These are phyloP conservation scores for Alloplasta piceator DNA, from an alignment of 2,888 invertebrate genomes.

Conservation along the genomic window DNA sequence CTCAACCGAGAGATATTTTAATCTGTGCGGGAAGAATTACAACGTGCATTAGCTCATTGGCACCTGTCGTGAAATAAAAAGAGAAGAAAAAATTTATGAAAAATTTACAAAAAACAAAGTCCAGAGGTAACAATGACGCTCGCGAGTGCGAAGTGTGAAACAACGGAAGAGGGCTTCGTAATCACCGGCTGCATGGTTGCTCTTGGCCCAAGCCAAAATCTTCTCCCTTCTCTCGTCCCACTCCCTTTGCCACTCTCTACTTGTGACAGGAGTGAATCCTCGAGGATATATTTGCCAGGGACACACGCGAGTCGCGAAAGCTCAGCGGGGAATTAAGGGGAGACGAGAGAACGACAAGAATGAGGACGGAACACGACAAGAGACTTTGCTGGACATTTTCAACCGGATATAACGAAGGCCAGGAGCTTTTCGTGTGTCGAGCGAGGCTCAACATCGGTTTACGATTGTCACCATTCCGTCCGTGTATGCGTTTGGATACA, in stretches of 20 bases:
- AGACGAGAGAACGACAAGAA: background rate
- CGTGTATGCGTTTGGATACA: too few species aligned
- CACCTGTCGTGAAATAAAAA: background rate
- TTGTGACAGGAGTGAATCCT: background rate
- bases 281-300: background rate
- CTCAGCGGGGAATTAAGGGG: background rate
- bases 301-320: background rate
- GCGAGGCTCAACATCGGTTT: too few species aligned
- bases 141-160: background rate
- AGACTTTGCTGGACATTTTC: too few species aligned
- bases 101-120: conserved; percentile 19
- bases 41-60: conserved; percentile 5
- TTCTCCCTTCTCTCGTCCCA: too few species aligned
- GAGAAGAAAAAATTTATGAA: conserved; percentile 22
- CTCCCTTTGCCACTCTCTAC: background rate
- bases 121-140: conserved; percentile 15
- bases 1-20: background rate
- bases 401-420: too few species aligned
- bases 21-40: background rate
- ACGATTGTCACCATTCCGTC: too few species aligned
- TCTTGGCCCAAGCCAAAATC: background rate
- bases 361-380: too few species aligned
- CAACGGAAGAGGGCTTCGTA: conserved; percentile 3
- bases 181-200: conserved; percentile 1
- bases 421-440: too few species aligned